Percentiles rank a stretch among this genome's conserved stretches.
These are phyloP conservation scores for Aspidoscelis tigris DNA, from an alignment of 2,113 vertebrate genomes.

Conservation along the genomic window DNA sequence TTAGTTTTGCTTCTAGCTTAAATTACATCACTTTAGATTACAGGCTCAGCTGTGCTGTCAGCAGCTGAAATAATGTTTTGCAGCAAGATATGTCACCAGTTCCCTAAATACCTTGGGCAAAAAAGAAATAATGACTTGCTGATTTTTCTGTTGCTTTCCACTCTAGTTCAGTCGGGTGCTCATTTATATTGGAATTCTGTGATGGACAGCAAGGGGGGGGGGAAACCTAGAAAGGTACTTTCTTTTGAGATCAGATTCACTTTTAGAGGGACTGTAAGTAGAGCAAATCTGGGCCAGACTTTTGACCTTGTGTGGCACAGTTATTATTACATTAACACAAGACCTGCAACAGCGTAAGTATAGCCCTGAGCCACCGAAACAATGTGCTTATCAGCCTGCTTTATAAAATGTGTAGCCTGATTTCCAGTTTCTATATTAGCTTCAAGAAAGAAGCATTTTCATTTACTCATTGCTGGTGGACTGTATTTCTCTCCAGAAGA, in stretches of 20 bases:
- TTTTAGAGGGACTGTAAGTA: background rate
- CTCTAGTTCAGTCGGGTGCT: background rate
- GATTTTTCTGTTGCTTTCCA: constrained; percentile 6
- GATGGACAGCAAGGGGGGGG: background rate
- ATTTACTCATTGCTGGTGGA: background rate
- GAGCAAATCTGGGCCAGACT: background rate
- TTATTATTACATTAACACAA: background rate
- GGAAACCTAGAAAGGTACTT: background rate
- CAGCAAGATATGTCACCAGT: constrained; percentile 33
- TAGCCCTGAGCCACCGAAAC: background rate
- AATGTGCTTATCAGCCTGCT: background rate
- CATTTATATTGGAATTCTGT: background rate
- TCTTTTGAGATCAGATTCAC: background rate
- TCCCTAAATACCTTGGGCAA: constrained; percentile 34
- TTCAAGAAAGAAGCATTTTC: background rate
- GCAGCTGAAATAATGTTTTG: constrained; percentile 35
- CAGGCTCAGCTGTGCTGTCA: constrained; percentile 32
- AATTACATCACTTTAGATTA: constrained; percentile 40
- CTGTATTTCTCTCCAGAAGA: background rate
- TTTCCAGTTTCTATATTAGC: background rate
- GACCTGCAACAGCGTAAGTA: too few relatives aligned
- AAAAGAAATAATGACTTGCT: constrained; percentile 34
- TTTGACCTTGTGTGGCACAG: background rate
- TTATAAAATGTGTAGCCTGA: background rate
- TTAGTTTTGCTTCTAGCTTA: constrained; percentile 30